Evolutionary conservation across 1,140 invertebrate species (phyloP), one percentile per base, ranked within the genome.

Genomic region (Zaprionus capensis): DNA sequence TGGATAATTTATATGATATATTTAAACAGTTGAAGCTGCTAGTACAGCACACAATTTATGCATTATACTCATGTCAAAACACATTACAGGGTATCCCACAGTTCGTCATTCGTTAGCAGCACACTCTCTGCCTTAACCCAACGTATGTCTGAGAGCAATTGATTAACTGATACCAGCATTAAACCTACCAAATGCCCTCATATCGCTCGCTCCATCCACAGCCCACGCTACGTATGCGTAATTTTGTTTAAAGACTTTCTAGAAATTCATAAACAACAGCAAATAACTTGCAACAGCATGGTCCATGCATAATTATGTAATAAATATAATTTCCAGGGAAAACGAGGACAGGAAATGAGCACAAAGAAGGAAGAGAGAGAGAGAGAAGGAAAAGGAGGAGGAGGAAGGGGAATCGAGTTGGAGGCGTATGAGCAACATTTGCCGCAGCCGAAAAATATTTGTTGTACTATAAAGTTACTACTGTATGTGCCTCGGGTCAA

Each of bases 291-390:
- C 22, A 58, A 17, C 22, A 58, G 59, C 61, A 59, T 71, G 61
- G 34, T 56, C 61, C 87, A 78, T 80, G 78, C 83, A 87, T 88
- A 87, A 88, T 87, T 87, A 88, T 87, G 74, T 83, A 87, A 88
- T 88, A 88, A 88, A 87, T 86, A 76, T 88, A 61, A 88, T 87
- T 87, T 88, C 77, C 84, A 75, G 80, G 70, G 73, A 73, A 65
- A 44, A 75, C 64, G 67, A 53, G 63, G 71, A 44, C 63, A 56
- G 55, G 46, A 68, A 36, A 31, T 46, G 59, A 24, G n/a, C 20
- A 46, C 55, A 22, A 20, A 38, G 57, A 11, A 46, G 22, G 4
- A 26, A 4, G 1, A 22, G n/a, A 24, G 15, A n/a, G 17, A 26
- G 46, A 59, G 46, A 14, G 14, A 34, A 20, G 12, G 22, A 15